Evolutionary conservation across 2,113 vertebrate species (phyloP).

Genomic region (Hippocampus abdominalis): DNA sequence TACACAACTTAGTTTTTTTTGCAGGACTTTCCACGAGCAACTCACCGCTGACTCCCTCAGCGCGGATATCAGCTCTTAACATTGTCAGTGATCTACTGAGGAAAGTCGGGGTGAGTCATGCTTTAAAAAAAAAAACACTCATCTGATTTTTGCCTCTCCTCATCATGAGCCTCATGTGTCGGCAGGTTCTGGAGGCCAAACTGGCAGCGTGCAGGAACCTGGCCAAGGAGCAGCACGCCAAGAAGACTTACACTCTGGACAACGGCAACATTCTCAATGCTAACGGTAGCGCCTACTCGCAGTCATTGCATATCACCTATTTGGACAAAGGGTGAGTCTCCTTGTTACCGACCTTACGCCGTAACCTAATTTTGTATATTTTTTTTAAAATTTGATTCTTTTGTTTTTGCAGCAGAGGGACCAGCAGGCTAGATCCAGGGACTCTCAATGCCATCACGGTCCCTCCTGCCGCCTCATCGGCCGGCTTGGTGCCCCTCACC

Average conservation of each 20-base stretch:
- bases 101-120: slow-evolving; percentile 92
- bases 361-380: no score
- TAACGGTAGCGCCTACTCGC: slow-evolving; percentile 79
- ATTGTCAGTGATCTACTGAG: slow-evolving; percentile 94
- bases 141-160: background rate
- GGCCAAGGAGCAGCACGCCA: slow-evolving; percentile 90
- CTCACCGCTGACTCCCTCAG: slow-evolving; percentile 91
- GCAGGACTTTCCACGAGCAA: slow-evolving; percentile 86
- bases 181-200: slow-evolving; percentile 93
- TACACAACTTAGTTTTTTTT: background rate
- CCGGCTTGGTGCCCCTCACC: slow-evolving; percentile 83
- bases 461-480: slow-evolving; percentile 76
- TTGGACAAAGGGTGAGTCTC: slow-evolving; percentile 91
- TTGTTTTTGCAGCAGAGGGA: slow-evolving; percentile 67
- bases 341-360: background rate
- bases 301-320: slow-evolving; percentile 83
- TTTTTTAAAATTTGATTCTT: background rate
- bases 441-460: slow-evolving; percentile 73
- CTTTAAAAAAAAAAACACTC: background rate
- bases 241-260: slow-evolving; percentile 83
- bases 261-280: slow-evolving; percentile 77
- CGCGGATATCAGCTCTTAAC: slow-evolving; percentile 96
- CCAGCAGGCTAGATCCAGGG: slow-evolving; percentile 83
- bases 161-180: background rate
- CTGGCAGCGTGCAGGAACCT: slow-evolving; percentile 94